Conservation (phyloP, 2,888 invertebrate genomes). For the Polymixis flavicincta region DNA sequence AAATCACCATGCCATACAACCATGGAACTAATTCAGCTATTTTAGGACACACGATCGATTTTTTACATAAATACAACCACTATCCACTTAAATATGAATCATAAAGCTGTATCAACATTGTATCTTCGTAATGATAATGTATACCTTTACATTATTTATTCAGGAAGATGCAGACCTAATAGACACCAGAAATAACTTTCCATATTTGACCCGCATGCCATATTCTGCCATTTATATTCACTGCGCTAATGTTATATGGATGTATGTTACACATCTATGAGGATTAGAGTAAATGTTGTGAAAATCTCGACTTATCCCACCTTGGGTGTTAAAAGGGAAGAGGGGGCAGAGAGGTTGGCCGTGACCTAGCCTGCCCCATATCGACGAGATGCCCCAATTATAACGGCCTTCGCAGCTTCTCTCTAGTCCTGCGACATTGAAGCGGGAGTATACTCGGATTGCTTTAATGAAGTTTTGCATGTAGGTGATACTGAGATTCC, state of each 20-base stretch:
- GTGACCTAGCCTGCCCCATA: constrained; percentile 85
- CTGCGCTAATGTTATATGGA: constrained; percentile 5
- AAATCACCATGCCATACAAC: constrained; percentile 25
- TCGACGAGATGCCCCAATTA: constrained; percentile 85
- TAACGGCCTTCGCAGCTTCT: constrained; percentile 79
- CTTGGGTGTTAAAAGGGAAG: constrained; percentile 53
- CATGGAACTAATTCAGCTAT: constrained; percentile 30
- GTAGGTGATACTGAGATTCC: constrained; percentile 9
- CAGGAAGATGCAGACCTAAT: constrained; percentile 6
- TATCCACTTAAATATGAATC: constrained; percentile 36
- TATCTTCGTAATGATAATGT: constrained; percentile 9
- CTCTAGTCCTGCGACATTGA: constrained; percentile 78
- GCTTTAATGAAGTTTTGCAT: constrained; percentile 44
- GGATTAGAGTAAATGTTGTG: constrained; percentile 37
- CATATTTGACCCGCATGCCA: not conserved
- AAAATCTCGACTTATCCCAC: constrained; percentile 41
- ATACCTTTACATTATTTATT: constrained; percentile 24
- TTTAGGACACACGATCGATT: constrained; percentile 41
- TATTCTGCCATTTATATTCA: constrained; percentile 18
- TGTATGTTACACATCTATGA: constrained; percentile 20
- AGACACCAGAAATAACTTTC: not conserved
- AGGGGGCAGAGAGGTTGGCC: constrained; percentile 73
- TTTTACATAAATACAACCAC: constrained; percentile 14
- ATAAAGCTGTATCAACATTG: constrained; percentile 19
- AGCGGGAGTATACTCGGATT: constrained; percentile 47